Evolutionary conservation across 2,797 vertebrate genomes (phyloP), one percentile per base, ranked within the genome.

Genomic region (Neosalanx taihuensis): DNA sequence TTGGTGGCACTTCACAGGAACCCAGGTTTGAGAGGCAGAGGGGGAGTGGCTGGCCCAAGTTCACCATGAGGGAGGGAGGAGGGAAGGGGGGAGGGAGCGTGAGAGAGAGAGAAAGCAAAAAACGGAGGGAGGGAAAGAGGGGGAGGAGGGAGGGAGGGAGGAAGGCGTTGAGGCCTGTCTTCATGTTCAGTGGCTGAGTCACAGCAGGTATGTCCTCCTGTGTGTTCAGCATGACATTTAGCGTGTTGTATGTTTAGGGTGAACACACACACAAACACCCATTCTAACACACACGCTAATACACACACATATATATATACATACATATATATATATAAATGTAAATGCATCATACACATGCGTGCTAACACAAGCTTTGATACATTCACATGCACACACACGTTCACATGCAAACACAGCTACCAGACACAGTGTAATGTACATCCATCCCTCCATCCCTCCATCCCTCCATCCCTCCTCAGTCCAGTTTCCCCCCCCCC

Each of bases 171-270:
- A 37, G 35, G 35, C 35, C 35, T 37, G 35, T 37, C 35, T 37
- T 37, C 35, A 37, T 37, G 35, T 37, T 37, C 35, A 6, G 35
- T 37, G 7, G 35, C 35, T 51, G 71, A 37, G 33, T n/a, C 18
- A 64, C n/a, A 33, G 59, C 12, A 64, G 76, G 82, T 71, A 75
- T 75, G 69, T 71, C 23, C 15, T 31, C 15, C 35, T 37, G 17
- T 18, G 46, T 35, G 37, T 26, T 66, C 41, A 26, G 57, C 72
- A 59, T 29, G 31, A 76, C 81, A 81, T 71, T 66, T 3, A 23
- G 67, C 51, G 72, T 70, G 68, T 80, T 71, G 74, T 62, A 3
- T 67, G 73, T 84, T 83, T 49, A 6, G 72, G 31, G 64, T 63
- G 30, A 77, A 51, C 4, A 10, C 10, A 41, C 18, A 23, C 6